Percentiles rank a stretch among this genome's conserved stretches.
These are phyloP conservation scores for Tautogolabrus adspersus DNA, from an alignment of 2,113 vertebrate genomes.

Conservation along the genomic window DNA sequence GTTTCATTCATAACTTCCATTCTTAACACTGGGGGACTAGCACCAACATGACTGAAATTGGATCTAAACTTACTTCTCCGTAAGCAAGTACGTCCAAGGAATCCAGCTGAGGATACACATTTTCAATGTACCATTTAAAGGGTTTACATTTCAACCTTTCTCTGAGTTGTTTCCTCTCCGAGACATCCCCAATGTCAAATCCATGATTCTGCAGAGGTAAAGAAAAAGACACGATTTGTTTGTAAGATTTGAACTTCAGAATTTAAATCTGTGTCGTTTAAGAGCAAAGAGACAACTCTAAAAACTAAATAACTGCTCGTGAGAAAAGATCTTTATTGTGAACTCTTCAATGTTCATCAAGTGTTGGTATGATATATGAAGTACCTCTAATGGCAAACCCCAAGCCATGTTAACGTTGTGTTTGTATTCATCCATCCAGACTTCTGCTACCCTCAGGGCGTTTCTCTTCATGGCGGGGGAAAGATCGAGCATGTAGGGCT, in stretches of 20 bases:
- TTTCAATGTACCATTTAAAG: constrained; percentile 96
- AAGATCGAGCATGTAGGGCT: constrained; percentile 82
- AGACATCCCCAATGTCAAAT: constrained; percentile 92
- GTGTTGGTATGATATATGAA: too few species aligned
- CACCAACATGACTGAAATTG: too few species aligned
- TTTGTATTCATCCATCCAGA: constrained; percentile 89
- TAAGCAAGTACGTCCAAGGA: constrained; percentile 58
- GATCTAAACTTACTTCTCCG: constrained; percentile 71
- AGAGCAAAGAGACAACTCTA: too few species aligned
- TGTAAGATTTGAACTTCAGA: too few species aligned
- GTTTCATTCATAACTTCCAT: too few species aligned
- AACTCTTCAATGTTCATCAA: too few species aligned
- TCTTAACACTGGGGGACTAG: too few species aligned
- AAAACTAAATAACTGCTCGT: too few species aligned
- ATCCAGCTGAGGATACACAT: constrained; percentile 90
- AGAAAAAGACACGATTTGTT: not conserved
- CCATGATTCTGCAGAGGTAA: constrained; percentile 87
- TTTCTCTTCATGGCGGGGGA: constrained; percentile 70
- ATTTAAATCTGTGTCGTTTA: too few species aligned
- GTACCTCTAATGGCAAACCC: constrained; percentile 84
- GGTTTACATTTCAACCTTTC: constrained; percentile 92
- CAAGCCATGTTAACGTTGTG: constrained; percentile 83
- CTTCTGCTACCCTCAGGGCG: constrained; percentile 82
- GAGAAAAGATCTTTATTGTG: too few species aligned
- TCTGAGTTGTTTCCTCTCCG: constrained; percentile 89